Conservation (phyloP, 2,888 invertebrate species). For the Meghimatium bilineatum region DNA sequence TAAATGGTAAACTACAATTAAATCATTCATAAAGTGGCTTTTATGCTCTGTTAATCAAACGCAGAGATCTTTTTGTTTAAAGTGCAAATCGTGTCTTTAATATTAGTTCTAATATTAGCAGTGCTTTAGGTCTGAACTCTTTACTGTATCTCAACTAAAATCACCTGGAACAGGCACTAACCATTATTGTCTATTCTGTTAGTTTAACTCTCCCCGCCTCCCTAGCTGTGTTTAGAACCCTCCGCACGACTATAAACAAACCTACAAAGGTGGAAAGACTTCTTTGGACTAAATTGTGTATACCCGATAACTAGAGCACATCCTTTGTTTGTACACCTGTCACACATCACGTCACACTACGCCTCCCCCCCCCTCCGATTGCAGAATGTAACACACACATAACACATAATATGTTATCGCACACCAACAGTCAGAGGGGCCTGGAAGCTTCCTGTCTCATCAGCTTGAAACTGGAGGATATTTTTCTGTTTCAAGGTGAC, state of each 20-base stretch:
- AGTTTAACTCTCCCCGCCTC: no score
- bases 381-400: background rate
- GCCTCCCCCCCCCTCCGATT: background rate
- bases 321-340: background rate
- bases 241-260: background rate
- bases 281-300: background rate
- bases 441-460: conserved; percentile 7
- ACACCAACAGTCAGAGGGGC: background rate
- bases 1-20: no score
- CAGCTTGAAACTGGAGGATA: background rate
- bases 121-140: no score
- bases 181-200: background rate
- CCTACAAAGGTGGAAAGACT: background rate
- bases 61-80: no score
- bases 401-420: background rate
- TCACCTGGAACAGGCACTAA: no score
- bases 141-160: no score
- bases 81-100: no score
- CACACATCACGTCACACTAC: background rate
- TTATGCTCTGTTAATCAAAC: no score
- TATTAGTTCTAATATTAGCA: no score
- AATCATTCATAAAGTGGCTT: no score
- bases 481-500: conserved; percentile 2
- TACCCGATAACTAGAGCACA: background rate
- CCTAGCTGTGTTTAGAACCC: no score